Conservation (phyloP, 2,113 vertebrate species). For the Etheostoma spectabile region DNA sequence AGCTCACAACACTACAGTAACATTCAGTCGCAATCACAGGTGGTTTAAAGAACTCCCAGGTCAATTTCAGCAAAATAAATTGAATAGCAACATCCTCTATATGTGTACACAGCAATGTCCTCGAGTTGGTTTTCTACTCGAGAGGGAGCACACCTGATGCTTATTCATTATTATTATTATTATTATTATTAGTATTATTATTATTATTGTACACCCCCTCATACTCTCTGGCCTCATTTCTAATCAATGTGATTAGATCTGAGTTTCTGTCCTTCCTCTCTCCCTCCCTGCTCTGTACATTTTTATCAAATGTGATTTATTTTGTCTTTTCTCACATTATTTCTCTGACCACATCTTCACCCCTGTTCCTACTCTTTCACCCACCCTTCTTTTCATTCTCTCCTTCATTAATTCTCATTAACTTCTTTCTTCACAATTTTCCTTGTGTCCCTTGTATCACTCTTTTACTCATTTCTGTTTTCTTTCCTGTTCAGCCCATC, state of each 20-base stretch:
- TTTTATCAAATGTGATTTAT: constrained; percentile 9
- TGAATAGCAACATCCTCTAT: constrained; percentile 31
- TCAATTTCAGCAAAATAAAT: constrained; percentile 64
- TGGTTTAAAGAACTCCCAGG: constrained; percentile 19
- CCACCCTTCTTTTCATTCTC: not conserved
- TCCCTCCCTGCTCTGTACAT: not conserved
- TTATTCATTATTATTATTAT: constrained; percentile 11
- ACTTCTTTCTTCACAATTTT: not conserved
- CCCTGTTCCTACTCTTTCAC: not conserved
- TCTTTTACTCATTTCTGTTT: constrained; percentile 5
- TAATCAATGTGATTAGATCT: constrained; percentile 68
- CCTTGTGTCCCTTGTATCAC: not conserved
- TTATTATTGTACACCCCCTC: constrained; percentile 4
- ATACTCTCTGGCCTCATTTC: constrained; percentile 41
- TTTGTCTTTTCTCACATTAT: constrained; percentile 4
- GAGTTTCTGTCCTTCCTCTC: constrained; percentile 15
- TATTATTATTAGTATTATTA: not conserved
- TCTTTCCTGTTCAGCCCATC: constrained; percentile 13
- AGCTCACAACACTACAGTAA: not conserved
- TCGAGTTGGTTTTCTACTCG: constrained; percentile 29
- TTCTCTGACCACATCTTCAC: constrained; percentile 4
- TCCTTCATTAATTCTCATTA: constrained; percentile 3
- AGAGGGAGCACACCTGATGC: constrained; percentile 32
- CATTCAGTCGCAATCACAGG: constrained; percentile 5
- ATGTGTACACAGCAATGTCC: constrained; percentile 29